phyloP scores from a whole-genome alignment of 1,140 invertebrate species.

The Solen grandis region DNA sequence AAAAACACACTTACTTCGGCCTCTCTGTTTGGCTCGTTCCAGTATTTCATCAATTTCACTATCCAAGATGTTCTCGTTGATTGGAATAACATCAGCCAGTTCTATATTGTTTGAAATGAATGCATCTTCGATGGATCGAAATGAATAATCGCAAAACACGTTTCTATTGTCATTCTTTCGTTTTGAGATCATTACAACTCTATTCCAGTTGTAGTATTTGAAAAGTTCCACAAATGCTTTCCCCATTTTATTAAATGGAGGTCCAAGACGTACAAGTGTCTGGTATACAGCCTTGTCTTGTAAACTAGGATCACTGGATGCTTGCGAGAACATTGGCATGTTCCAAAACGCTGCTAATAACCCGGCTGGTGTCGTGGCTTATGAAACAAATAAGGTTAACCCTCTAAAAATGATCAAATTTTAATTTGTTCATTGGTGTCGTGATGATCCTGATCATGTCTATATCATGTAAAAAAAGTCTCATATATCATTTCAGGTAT shows the following conservation, averaged over 20 bases:
- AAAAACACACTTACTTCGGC: conserved; percentile 57
- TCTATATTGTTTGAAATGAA: conserved; percentile 58
- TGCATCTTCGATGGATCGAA: conserved; percentile 57
- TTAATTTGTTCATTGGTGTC: too few species aligned
- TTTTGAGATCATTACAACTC: conserved; percentile 63
- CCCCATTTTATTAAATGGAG: conserved; percentile 68
- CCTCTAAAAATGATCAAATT: too few species aligned
- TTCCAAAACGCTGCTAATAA: conserved; percentile 66
- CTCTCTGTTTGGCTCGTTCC: conserved; percentile 52
- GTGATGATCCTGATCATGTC: too few species aligned
- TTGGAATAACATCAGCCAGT: conserved; percentile 60
- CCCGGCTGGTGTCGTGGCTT: conserved; percentile 62
- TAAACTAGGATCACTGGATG: conserved; percentile 62
- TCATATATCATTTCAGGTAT: too few species aligned
- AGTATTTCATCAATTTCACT: conserved; percentile 56
- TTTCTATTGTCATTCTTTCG: conserved; percentile 61
- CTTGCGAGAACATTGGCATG: conserved; percentile 65
- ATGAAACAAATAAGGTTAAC: conserved; percentile 9
- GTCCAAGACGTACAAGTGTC: conserved; percentile 64
- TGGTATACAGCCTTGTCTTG: conserved; percentile 63
- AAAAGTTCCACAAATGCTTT: conserved; percentile 65
- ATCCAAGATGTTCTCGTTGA: conserved; percentile 53
- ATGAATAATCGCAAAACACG: conserved; percentile 70
- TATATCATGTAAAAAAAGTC: too few species aligned
- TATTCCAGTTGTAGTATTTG: conserved; percentile 63